Percentiles rank a stretch among this genome's conserved stretches.
These are phyloP conservation scores for Marisa cornuarietis DNA, from an alignment of 1,140 invertebrate genomes.

Conservation along the genomic window DNA sequence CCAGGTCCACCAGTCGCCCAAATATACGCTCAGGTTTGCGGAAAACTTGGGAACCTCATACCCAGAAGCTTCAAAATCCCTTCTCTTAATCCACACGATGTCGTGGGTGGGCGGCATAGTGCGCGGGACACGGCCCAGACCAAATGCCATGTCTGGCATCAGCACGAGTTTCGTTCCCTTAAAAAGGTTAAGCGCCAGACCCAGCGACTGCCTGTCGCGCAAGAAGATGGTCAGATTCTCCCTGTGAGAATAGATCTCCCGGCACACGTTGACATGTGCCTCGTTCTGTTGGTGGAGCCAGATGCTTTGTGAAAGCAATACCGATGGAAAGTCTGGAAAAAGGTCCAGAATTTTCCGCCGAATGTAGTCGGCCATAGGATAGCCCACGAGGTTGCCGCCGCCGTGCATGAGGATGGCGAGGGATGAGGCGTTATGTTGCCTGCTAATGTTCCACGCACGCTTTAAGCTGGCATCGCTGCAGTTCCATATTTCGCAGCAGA, in stretches of 20 bases:
- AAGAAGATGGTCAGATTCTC: constrained; percentile 32
- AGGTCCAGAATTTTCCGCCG: constrained; percentile 8
- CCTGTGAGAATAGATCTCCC: constrained; percentile 22
- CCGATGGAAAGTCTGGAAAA: constrained; percentile 22
- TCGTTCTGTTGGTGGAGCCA: background rate
- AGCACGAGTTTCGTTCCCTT: constrained; percentile 13
- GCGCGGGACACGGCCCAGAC: constrained; percentile 13
- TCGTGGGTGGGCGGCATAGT: constrained; percentile 21
- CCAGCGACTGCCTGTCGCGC: constrained; percentile 30
- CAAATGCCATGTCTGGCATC: constrained; percentile 32
- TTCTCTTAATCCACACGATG: constrained; percentile 26
- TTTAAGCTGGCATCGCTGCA: constrained; percentile 10
- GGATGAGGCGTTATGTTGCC: constrained; percentile 17
- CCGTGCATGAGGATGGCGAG: constrained; percentile 34
- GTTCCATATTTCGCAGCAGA: constrained; percentile 27
- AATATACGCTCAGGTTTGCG: background rate
- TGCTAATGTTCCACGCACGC: constrained; percentile 3
- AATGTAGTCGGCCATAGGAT: constrained; percentile 9
- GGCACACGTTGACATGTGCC: background rate
- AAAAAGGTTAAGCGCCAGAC: constrained; percentile 23
- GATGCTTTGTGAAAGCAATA: constrained; percentile 37
- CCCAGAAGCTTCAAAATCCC: constrained; percentile 16
- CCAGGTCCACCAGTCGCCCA: constrained; percentile 23
- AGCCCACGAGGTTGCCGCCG: constrained; percentile 39
- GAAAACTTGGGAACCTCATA: constrained; percentile 2